These are phyloP conservation scores for Cephalopholis sonnerati DNA, from an alignment of 2,113 vertebrate species.

Conservation along the genomic window DNA sequence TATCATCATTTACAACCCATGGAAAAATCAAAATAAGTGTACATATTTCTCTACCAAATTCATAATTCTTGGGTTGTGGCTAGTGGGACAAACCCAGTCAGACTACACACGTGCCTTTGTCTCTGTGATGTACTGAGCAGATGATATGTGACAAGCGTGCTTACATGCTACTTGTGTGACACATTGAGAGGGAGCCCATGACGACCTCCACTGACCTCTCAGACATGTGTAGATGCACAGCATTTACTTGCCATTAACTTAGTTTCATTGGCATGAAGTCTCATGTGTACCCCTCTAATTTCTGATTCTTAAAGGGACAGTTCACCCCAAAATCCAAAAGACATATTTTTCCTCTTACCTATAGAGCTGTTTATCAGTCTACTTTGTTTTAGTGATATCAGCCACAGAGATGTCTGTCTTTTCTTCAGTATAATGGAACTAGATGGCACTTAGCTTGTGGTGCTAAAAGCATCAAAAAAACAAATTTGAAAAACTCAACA, in stretches of 20 bases:
- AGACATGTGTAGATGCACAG: background rate
- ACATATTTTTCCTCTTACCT: too few species aligned
- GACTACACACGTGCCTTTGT: background rate
- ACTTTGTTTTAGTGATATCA: too few species aligned
- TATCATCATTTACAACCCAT: background rate
- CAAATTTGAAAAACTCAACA: too few species aligned
- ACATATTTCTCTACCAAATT: background rate
- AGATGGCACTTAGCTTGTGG: too few species aligned
- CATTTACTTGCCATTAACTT: background rate
- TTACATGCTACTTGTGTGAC: constrained; percentile 28
- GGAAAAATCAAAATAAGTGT: background rate
- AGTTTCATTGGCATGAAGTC: background rate
- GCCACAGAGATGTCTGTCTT: too few species aligned
- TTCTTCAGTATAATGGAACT: too few species aligned
- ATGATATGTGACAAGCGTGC: constrained; percentile 42
- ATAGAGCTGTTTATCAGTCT: too few species aligned
- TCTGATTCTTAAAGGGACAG: background rate
- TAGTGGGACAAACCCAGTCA: background rate
- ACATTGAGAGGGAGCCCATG: background rate
- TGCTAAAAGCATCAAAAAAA: too few species aligned
- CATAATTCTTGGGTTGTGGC: background rate
- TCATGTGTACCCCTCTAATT: constrained; percentile 10
- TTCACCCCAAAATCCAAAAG: too few species aligned
- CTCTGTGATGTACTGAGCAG: constrained; percentile 35
- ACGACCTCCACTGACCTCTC: constrained; percentile 26